Evolutionary conservation across 2,888 invertebrate species (phyloP), one percentile per base, ranked within the genome.

Genomic region (Pelosia muscerda): DNA sequence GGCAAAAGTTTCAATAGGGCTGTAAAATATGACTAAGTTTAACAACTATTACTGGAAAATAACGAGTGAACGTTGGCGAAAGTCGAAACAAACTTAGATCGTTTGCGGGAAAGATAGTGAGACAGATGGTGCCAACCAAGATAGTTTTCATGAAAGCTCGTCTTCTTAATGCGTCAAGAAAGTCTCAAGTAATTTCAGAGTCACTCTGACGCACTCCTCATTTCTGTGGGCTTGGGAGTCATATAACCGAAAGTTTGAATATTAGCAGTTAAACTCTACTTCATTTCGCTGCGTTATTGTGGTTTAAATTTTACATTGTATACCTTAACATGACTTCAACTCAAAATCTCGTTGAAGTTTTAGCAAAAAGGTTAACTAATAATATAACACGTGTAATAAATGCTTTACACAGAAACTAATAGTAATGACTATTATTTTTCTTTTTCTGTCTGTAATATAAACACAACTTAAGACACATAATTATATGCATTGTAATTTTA

Each of bases 1-100:
- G 28, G 19, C 56, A 49, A n/a, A 60, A 59, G 38, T 66, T 64
- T 55, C 34, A 26, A 70, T 74, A 71, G 42, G 69, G 66, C 66
- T 72, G 68, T 79, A 74, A 81, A 81, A 78, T 79, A 75, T 77
- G 69, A 75, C 78, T 28, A 38, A 66, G 74, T 78, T 77, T 64
- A 73, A 69, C 67, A 72, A 76, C 76, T 81, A 82, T 82, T 77
- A 79, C 81, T 78, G 68, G 77, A 81, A 86, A 83, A 83, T 84
- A 85, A 79, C 81, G 74, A 81, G 73, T 81, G 67, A 75, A 69
- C 78, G 69, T 73, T 65, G 62, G 76, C 64, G 76, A 76, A 76
- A 81, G 82, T 80, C 83, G 78, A 81, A 84, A 85, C 84, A 86
- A 89, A 90, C 81, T 90, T 87, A 77, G 84, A 83, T 89, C 88